Evolutionary conservation across 2,113 vertebrate species (phyloP).

Genomic region (Mustela nigripes): DNA sequence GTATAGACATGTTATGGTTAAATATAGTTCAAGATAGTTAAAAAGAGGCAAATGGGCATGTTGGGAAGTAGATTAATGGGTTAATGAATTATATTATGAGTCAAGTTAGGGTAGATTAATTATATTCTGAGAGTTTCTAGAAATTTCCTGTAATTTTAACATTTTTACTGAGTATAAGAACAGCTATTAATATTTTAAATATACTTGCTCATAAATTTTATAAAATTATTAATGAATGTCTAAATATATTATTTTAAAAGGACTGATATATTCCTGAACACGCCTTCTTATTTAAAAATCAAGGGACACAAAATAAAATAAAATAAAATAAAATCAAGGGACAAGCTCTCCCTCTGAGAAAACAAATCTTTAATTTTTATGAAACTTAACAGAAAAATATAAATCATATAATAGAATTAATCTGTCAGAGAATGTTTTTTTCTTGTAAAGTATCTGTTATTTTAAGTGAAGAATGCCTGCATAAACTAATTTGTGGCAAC

Average conservation of each 20-base stretch:
- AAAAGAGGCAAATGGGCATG: neutral
- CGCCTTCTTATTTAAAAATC: slow-evolving; percentile 40
- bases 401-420: slow-evolving; percentile 50
- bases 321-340: neutral
- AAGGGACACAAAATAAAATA: neutral
- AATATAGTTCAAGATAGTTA: neutral
- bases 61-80: neutral
- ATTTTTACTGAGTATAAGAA: neutral
- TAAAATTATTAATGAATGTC: neutral
- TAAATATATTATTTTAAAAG: slow-evolving; percentile 54
- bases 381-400: slow-evolving; percentile 6
- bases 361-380: slow-evolving; percentile 36
- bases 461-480: slow-evolving; percentile 53
- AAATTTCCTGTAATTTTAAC: slow-evolving; percentile 14
- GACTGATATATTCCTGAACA: neutral
- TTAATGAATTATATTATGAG: neutral
- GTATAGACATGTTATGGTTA: neutral
- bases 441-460: slow-evolving; percentile 48
- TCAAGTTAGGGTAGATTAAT: neutral
- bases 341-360: neutral
- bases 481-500: slow-evolving; percentile 61
- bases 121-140: slow-evolving; percentile 20
- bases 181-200: neutral
- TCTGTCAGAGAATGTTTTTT: neutral
- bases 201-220: neutral